Percentiles rank a stretch among this genome's conserved stretches.
These are phyloP conservation scores for Brienomyrus longianalis DNA, from an alignment of 2,113 vertebrate genomes.

Conservation along the genomic window DNA sequence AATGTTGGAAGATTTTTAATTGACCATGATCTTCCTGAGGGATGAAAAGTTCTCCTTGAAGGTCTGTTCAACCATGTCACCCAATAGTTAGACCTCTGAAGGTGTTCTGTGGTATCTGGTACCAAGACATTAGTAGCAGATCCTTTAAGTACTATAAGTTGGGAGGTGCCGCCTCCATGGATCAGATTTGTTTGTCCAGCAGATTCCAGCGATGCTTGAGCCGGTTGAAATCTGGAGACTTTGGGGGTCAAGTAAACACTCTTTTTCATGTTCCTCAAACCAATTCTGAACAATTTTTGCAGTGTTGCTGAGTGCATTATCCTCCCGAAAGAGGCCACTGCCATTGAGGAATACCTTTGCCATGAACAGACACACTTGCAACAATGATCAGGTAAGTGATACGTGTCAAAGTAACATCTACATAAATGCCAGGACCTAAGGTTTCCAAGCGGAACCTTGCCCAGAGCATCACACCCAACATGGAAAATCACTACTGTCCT, in stretches of 20 bases:
- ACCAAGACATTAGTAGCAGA: not conserved
- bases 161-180: not conserved
- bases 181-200: not conserved
- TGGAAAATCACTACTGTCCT: not conserved
- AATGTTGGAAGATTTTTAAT: not conserved
- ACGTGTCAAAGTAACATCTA: not conserved
- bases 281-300: not conserved
- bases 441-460: not conserved
- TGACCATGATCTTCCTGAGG: not conserved
- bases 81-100: not conserved
- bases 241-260: not conserved
- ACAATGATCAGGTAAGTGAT: not conserved
- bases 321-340: not conserved
- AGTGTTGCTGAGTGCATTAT: not conserved
- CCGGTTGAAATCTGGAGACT: not conserved
- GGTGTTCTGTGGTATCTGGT: not conserved
- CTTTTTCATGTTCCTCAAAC: not conserved
- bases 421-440: not conserved
- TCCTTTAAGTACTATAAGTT: not conserved
- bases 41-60: not conserved
- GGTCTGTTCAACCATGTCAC: not conserved
- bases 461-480: not conserved
- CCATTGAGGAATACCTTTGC: not conserved
- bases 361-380: not conserved
- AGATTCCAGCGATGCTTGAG: not conserved